These are phyloP conservation scores for Recurvirostra avosetta DNA, from an alignment of 2,113 vertebrate genomes.

Conservation along the genomic window DNA sequence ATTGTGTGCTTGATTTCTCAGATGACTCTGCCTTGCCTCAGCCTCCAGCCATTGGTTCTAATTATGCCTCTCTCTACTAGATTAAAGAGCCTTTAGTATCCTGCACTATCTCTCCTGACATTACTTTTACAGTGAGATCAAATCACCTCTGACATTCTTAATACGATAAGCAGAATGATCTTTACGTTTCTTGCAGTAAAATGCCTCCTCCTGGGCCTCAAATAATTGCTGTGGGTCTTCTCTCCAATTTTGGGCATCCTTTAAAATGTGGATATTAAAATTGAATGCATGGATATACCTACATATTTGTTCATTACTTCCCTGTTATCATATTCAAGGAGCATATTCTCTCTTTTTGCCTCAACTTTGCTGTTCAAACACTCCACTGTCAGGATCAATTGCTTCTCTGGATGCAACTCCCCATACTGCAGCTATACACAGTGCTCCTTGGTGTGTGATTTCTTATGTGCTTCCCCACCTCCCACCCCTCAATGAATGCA, in stretches of 20 bases:
- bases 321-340: neutral
- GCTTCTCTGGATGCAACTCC: neutral
- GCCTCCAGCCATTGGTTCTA: conserved; percentile 41
- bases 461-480: neutral
- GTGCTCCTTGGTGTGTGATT: neutral
- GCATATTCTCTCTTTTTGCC: neutral
- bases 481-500: fast-evolving
- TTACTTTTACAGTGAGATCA: conserved; percentile 27
- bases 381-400: neutral
- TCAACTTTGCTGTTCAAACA: neutral
- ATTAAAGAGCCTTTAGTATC: conserved; percentile 41
- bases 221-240: neutral
- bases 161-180: neutral
- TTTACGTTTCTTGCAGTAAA: neutral
- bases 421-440: neutral
- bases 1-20: conserved; percentile 4
- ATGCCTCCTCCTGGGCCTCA: neutral
- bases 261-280: neutral
- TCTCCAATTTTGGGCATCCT: neutral
- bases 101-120: neutral
- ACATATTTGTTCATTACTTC: neutral
- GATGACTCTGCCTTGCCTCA: conserved; percentile 11
- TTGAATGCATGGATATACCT: neutral
- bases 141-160: conserved; percentile 38
- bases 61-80: conserved; percentile 16